Percentiles rank a stretch among this genome's conserved stretches.
phyloP scores from a whole-genome alignment of 2,113 vertebrate genomes.

The Marmota monax region DNA sequence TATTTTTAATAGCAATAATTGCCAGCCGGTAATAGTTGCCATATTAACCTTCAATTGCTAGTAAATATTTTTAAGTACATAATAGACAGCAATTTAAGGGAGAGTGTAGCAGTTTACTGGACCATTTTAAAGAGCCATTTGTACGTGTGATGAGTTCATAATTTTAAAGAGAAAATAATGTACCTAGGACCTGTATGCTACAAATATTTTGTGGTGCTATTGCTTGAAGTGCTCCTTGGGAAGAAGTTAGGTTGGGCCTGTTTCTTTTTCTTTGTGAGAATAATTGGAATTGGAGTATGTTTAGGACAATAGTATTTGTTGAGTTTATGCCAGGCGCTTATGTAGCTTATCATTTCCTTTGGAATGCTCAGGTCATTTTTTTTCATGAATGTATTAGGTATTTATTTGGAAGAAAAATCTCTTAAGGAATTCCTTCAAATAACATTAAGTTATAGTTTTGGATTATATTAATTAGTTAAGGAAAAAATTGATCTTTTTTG shows the following conservation, averaged over 20 bases:
- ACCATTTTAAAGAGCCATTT: constrained; percentile 84
- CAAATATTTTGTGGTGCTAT: constrained; percentile 39
- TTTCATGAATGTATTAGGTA: constrained; percentile 13
- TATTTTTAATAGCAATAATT: constrained; percentile 81
- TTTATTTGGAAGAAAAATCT: constrained; percentile 47
- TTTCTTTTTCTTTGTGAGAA: constrained; percentile 28
- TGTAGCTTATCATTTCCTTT: constrained; percentile 46
- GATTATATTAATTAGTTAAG: constrained; percentile 58
- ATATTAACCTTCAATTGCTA: constrained; percentile 84
- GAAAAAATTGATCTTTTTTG: constrained; percentile 68
- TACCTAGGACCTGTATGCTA: constrained; percentile 56
- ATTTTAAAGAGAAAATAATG: constrained; percentile 81
- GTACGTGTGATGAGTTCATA: constrained; percentile 84
- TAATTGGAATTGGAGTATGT: neutral
- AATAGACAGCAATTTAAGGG: constrained; percentile 82
- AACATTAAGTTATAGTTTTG: constrained; percentile 41
- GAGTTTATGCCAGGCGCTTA: neutral
- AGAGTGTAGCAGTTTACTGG: constrained; percentile 82
- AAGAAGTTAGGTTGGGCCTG: constrained; percentile 56
- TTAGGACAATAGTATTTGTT: constrained; percentile 23
- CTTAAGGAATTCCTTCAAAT: constrained; percentile 63
- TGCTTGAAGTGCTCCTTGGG: constrained; percentile 53
- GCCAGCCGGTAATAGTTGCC: constrained; percentile 78
- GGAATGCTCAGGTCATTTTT: constrained; percentile 40
- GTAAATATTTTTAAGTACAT: constrained; percentile 84